Conservation (phyloP, 2,113 vertebrate genomes). For the Dromas ardeola region DNA sequence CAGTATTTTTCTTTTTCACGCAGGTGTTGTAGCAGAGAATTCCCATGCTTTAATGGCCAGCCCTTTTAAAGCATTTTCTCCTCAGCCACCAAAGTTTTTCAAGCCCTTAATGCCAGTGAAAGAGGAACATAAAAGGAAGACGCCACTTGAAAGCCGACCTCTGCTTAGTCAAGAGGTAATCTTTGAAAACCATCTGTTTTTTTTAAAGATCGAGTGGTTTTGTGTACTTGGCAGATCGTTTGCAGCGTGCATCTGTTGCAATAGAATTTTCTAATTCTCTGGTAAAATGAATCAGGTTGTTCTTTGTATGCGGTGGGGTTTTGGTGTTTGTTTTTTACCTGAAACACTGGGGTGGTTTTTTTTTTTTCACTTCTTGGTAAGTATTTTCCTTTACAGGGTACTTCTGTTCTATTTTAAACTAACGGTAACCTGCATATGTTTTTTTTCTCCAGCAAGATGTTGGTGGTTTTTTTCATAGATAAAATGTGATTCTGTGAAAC, state of each 20-base stretch:
- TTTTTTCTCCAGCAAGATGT: neutral
- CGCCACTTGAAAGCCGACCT: constrained; percentile 86
- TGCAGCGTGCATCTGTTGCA: neutral
- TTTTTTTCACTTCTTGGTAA: neutral
- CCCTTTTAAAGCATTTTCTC: constrained; percentile 93
- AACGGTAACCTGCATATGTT: neutral
- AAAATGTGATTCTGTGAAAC: neutral
- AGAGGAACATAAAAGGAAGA: constrained; percentile 89
- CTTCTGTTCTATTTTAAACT: neutral
- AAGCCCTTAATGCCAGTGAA: constrained; percentile 94
- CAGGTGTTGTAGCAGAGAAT: constrained; percentile 80
- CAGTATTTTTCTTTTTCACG: neutral
- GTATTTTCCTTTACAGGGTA: neutral
- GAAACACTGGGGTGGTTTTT: neutral
- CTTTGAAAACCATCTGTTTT: neutral
- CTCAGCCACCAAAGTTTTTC: constrained; percentile 95
- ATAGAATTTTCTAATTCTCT: neutral
- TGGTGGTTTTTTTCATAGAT: neutral
- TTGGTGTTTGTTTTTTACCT: neutral
- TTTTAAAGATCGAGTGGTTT: neutral
- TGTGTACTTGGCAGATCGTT: neutral
- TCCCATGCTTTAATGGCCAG: constrained; percentile 85
- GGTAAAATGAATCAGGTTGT: neutral
- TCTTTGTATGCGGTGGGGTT: neutral
- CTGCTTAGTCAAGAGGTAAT: constrained; percentile 93